These are phyloP conservation scores for Brevipalpus yothersi DNA, from an alignment of 1,140 invertebrate genomes.

Conservation along the genomic window DNA sequence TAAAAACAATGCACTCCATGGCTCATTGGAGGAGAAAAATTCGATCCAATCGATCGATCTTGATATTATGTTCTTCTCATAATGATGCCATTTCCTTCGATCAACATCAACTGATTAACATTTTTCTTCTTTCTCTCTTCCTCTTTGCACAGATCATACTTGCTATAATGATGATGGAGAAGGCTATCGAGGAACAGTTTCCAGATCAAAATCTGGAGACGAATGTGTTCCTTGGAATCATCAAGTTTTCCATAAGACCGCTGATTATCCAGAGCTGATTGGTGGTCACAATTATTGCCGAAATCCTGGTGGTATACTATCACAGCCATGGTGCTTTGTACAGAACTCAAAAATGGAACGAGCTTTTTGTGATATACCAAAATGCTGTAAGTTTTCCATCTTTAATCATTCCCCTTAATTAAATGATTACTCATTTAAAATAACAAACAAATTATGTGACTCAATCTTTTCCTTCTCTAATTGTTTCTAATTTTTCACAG, in stretches of 20 bases:
- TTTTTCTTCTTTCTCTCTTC: too few species aligned
- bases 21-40: neutral
- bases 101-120: too few species aligned
- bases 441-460: neutral
- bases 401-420: neutral
- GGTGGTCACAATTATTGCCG: conserved; percentile 72
- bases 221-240: conserved; percentile 59
- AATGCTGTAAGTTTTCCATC: conserved; percentile 37
- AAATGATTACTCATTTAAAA: neutral
- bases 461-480: neutral
- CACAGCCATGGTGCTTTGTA: conserved; percentile 68
- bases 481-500: conserved; percentile 5
- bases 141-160: conserved; percentile 25
- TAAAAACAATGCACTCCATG: too few species aligned
- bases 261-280: conserved; percentile 52
- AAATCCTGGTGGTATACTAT: conserved; percentile 54
- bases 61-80: neutral
- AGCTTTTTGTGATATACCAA: conserved; percentile 55
- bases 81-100: neutral
- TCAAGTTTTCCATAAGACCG: conserved; percentile 37
- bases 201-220: conserved; percentile 38
- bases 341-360: conserved; percentile 22
- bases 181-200: conserved; percentile 49
- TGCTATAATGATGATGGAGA: conserved; percentile 65
- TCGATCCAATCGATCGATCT: neutral